Base-by-base conservation (phyloP, 2,888 invertebrate genomes). In the Tigriopus californicus region DNA sequence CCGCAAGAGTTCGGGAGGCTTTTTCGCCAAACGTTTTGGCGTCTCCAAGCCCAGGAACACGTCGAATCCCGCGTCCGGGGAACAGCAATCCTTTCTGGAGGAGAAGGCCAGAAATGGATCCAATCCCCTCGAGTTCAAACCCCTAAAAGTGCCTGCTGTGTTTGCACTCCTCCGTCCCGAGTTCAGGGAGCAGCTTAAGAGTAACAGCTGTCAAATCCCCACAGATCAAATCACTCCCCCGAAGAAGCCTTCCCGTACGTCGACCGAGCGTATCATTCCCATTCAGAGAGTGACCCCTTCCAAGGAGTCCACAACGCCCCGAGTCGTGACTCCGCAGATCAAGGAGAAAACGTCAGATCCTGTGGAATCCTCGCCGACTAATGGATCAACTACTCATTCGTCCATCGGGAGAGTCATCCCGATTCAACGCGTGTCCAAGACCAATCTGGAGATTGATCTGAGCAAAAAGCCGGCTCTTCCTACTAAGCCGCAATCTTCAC, bases 161-260 rank as follows among this genome's bases (percentile, higher is more conserved):
- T 70, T 89, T 63, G 77, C 86, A 70, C 86, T 87, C 71, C 72
- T 89, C 62, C 76, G 86, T 67, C 85, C 87, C 0, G 88, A 89
- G 68, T 89, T 89, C 69, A 75, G 87, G 22, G 86, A 87, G 1
- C 88, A 88, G 68, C 72, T 89, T 64, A 56, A 56, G 56, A 55
- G 53, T 53, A 41, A 46, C 18, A 56, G 56, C 24, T 56, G 56
- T 25, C 41, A 41, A 33, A 46, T 56, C 15, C 33, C 33, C 33
- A 33, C 33, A 33, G 33, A 33, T 33, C 42, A 56, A 42, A 56
- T 56, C 12, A 33, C 33, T 33, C 33, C 33, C 33, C 54, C 54
- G 13, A n/a, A n/a, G n/a, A 41, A 54, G 41, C 13, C 54, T 8
- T 18, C 44, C 3, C 15, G 22, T 22, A 22, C 20, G 5, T 20